phyloP scores from a whole-genome alignment of 2,888 invertebrate species.

The Dolichopus griseipennis region DNA sequence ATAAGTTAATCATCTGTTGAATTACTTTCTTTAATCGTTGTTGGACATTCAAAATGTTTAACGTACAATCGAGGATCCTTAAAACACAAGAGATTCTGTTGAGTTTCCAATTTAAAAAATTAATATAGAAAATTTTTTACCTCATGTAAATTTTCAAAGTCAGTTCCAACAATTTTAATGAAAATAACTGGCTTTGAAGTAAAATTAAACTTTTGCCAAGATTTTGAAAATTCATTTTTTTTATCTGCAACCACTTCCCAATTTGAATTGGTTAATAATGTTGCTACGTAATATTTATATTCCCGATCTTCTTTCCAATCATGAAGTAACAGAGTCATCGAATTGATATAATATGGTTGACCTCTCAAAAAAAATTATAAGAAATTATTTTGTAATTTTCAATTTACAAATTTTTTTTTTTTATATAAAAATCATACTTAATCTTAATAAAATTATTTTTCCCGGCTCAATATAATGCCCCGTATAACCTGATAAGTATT shows the following conservation, averaged over 20 bases:
- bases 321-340: conserved; percentile 88
- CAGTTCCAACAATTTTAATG: conserved; percentile 91
- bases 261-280: conserved; percentile 81
- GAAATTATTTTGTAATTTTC: background rate
- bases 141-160: no score
- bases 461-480: no score
- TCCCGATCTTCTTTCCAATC: no score
- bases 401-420: background rate
- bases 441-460: conserved; percentile 77
- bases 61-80: no score
- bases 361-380: conserved; percentile 36
- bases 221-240: conserved; percentile 73
- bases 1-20: no score
- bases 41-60: no score
- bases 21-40: no score
- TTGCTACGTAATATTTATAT: conserved; percentile 89
- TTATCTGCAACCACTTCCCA: conserved; percentile 89
- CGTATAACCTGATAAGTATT: no score
- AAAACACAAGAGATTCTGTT: no score
- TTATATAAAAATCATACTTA: conserved; percentile 48
- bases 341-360: conserved; percentile 89
- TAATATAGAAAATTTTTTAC: no score
- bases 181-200: conserved; percentile 79
- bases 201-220: conserved; percentile 91
- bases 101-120: no score